Conservation (phyloP, 2,888 invertebrate species). For the Siphlonurus alternatus region DNA sequence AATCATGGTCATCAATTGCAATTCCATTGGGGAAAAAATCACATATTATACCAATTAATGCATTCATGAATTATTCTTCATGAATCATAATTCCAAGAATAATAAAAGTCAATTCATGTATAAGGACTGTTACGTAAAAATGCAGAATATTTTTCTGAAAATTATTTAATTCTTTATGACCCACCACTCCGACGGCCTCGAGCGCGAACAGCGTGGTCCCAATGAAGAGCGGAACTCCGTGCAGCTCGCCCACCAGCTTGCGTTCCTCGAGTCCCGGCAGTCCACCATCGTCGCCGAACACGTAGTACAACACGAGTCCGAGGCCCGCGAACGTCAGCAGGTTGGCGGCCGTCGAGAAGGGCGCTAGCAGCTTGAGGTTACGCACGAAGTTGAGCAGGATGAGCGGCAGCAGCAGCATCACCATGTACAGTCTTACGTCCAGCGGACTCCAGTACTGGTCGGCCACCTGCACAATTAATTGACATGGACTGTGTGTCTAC, state of each 20-base stretch:
- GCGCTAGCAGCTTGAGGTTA: conserved; percentile 62
- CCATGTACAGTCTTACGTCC: conserved; percentile 47
- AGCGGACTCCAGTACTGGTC: conserved; percentile 27
- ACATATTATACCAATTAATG: too few species aligned
- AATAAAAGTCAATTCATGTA: too few species aligned
- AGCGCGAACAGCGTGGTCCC: conserved; percentile 84
- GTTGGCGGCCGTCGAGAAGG: conserved; percentile 71
- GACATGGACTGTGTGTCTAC: too few species aligned
- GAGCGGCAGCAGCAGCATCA: conserved; percentile 51
- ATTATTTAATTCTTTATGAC: conserved; percentile 25
- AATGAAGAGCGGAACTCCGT: conserved; percentile 59
- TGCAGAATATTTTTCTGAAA: too few species aligned
- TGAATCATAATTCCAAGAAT: too few species aligned
- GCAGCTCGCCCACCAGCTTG: conserved; percentile 30
- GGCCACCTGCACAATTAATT: conserved; percentile 30
- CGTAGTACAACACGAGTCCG: conserved; percentile 48
- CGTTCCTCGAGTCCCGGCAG: conserved; percentile 30
- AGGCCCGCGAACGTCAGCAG: conserved; percentile 58
- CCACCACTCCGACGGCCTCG: conserved; percentile 63
- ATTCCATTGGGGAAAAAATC: too few species aligned
- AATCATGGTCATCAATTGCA: too few species aligned
- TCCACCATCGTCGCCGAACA: conserved; percentile 5
- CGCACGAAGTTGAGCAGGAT: conserved; percentile 53
- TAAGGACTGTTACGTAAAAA: too few species aligned
- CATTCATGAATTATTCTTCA: too few species aligned